Evolutionary conservation across 2,113 vertebrate species (phyloP).

Genomic region (Hymenochirus boettgeri): DNA sequence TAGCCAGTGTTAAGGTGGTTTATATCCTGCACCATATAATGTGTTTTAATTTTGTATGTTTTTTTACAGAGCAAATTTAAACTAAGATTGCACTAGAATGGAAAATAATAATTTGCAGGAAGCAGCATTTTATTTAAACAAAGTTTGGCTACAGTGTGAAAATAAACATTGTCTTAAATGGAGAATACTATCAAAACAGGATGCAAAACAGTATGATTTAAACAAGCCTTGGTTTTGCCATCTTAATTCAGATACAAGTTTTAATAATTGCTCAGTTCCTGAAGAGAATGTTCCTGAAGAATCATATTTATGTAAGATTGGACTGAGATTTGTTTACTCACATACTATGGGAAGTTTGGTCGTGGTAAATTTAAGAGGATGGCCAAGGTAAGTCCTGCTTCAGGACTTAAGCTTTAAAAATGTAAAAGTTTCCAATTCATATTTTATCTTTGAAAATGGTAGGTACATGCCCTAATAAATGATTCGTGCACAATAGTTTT

Average conservation of each 20-base stretch:
- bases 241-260: conserved; percentile 47
- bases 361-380: conserved; percentile 50
- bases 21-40: too few species aligned
- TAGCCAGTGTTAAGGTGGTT: too few species aligned
- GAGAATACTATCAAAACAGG: conserved; percentile 46
- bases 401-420: background rate
- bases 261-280: conserved; percentile 48
- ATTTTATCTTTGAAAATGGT: too few species aligned
- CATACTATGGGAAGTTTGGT: conserved; percentile 55
- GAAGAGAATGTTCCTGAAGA: conserved; percentile 50
- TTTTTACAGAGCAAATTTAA: too few species aligned
- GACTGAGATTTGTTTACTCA: conserved; percentile 48
- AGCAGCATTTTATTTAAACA: conserved; percentile 38
- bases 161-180: conserved; percentile 53
- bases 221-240: conserved; percentile 49
- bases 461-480: too few species aligned
- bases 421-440: background rate
- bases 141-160: conserved; percentile 51
- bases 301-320: conserved; percentile 44
- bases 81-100: too few species aligned
- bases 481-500: too few species aligned
- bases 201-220: conserved; percentile 37
- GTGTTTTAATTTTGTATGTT: too few species aligned
- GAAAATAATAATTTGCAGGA: too few species aligned
- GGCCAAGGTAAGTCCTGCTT: conserved; percentile 50